Evolutionary conservation across 1,140 invertebrate species (phyloP).

Genomic region (Globodera rostochiensis): DNA sequence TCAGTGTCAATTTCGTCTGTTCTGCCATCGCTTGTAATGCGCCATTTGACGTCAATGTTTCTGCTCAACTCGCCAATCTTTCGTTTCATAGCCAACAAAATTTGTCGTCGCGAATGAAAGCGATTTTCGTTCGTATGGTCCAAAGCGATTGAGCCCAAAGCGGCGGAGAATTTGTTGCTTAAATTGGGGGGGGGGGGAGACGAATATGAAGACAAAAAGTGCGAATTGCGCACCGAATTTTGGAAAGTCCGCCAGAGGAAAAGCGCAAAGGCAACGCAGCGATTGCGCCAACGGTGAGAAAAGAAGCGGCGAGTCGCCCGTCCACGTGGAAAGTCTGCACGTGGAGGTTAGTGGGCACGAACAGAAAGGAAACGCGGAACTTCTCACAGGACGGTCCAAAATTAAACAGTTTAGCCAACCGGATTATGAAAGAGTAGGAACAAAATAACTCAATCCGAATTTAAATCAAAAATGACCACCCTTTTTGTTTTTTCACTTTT

Average conservation of each 20-base stretch:
- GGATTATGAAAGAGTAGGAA: too few species aligned
- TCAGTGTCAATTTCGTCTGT: conserved; percentile 50
- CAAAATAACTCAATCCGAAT: too few species aligned
- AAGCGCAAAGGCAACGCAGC: conserved; percentile 54
- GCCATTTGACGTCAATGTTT: conserved; percentile 54
- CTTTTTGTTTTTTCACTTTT: too few species aligned
- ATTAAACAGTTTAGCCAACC: background rate
- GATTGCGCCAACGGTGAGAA: conserved; percentile 50
- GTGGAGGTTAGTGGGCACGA: conserved; percentile 57
- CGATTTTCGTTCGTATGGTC: conserved; percentile 47
- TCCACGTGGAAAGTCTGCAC: conserved; percentile 52
- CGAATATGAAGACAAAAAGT: background rate
- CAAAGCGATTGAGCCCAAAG: conserved; percentile 39
- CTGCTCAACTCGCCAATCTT: conserved; percentile 49
- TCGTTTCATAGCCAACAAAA: conserved; percentile 44
- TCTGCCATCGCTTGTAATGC: conserved; percentile 42
- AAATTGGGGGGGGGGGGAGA: background rate
- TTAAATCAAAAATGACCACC: too few species aligned
- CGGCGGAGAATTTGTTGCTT: conserved; percentile 42
- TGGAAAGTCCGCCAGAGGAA: conserved; percentile 50
- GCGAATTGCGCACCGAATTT: conserved; percentile 23
- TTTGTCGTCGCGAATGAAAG: conserved; percentile 42
- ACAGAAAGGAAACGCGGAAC: conserved; percentile 49
- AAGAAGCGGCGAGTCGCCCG: conserved; percentile 21
- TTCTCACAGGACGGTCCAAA: conserved; percentile 54